Evolutionary conservation across 2,113 vertebrate genomes (phyloP).

Genomic region (Panurus biarmicus): DNA sequence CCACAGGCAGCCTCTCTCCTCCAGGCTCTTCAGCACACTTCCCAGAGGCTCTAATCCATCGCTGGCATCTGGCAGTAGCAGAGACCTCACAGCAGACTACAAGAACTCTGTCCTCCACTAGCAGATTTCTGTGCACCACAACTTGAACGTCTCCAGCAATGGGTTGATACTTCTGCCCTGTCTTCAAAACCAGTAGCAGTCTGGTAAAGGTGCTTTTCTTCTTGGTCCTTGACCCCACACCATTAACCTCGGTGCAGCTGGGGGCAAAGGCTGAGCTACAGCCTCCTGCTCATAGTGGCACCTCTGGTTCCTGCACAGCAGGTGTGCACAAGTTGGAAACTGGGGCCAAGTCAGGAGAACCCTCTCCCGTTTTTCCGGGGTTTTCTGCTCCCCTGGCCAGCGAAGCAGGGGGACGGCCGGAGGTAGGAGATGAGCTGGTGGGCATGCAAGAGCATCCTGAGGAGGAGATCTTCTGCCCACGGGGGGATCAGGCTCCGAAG

Average conservation of each 20-base stretch:
- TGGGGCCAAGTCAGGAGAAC: conserved; percentile 31
- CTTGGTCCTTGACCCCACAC: not conserved
- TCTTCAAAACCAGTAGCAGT: not conserved
- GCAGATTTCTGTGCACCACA: not conserved
- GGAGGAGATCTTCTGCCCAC: not conserved
- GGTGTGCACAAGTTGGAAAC: not conserved
- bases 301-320: not conserved
- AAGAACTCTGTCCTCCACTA: not conserved
- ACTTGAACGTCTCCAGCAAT: not conserved
- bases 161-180: not conserved
- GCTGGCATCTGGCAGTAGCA: not conserved
- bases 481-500: not conserved
- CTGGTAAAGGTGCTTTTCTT: not conserved
- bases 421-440: not conserved
- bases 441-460: not conserved
- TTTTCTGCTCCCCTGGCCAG: not conserved
- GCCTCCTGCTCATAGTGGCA: not conserved
- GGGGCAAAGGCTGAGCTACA: not conserved
- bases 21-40: not conserved
- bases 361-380: not conserved
- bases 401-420: not conserved
- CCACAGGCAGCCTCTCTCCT: not conserved
- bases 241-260: not conserved
- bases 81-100: not conserved
- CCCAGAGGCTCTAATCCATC: not conserved